Conservation (phyloP, 2,888 invertebrate species). For the Minunthozetes semirufus region DNA sequence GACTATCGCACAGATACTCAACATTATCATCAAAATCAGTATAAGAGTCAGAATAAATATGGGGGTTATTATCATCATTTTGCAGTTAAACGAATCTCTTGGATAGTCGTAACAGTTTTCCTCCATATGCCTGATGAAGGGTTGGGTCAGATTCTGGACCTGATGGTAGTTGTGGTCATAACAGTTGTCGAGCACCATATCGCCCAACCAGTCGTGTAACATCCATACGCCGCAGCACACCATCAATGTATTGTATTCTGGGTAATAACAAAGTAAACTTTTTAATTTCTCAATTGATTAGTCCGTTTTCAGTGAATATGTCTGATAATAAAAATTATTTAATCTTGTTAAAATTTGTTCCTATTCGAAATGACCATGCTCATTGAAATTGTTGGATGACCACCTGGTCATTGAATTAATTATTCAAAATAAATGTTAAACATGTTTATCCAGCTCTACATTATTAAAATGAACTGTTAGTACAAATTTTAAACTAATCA, state of each 20-base stretch:
- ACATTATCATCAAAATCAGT: background rate
- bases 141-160: constrained; percentile 11
- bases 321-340: too few relatives aligned
- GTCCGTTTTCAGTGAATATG: background rate
- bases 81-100: constrained; percentile 15
- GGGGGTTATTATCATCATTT: constrained; percentile 26
- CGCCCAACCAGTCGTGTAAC: constrained; percentile 7
- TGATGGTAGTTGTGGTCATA: constrained; percentile 28
- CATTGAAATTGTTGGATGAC: too few relatives aligned
- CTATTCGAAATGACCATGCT: too few relatives aligned
- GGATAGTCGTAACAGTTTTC: constrained; percentile 18
- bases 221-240: constrained; percentile 32
- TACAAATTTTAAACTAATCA: too few relatives aligned
- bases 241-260: constrained; percentile 24
- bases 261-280: background rate
- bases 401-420: too few relatives aligned
- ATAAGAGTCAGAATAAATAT: background rate
- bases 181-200: constrained; percentile 22
- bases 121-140: background rate
- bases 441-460: too few relatives aligned
- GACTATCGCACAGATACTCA: constrained; percentile 14
- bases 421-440: too few relatives aligned
- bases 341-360: too few relatives aligned
- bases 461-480: too few relatives aligned
- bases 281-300: background rate